Percentiles rank a stretch among this genome's conserved stretches.
Evolutionary conservation across 1,140 invertebrate genomes (phyloP).

Genomic region (Ptiloglossa arizonensis): DNA sequence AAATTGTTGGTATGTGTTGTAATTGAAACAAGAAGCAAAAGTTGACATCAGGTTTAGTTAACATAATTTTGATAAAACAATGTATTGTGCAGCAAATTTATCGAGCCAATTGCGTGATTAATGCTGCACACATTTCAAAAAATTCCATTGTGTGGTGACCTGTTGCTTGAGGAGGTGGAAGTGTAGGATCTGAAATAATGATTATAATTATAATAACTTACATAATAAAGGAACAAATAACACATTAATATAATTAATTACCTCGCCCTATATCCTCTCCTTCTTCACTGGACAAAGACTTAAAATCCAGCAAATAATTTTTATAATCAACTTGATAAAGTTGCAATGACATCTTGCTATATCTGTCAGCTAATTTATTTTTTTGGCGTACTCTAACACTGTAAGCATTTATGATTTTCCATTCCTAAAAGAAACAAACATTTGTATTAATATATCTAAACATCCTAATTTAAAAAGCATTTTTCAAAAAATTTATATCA

Average conservation of each 20-base stretch:
- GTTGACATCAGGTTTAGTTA: background rate
- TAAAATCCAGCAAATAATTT: slow-evolving; percentile 98
- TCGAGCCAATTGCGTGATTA: slow-evolving; percentile 98
- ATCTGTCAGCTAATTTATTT: slow-evolving; percentile 91
- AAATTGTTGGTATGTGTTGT: slow-evolving; percentile 1
- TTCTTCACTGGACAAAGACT: slow-evolving; percentile 93
- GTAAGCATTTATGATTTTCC: slow-evolving; percentile 99
- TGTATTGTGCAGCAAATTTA: slow-evolving; percentile 74
- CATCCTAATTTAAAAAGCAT: background rate
- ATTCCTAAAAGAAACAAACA: slow-evolving; percentile 86
- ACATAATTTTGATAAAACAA: slow-evolving; percentile 1
- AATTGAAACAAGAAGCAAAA: slow-evolving; percentile 11
- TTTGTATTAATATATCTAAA: background rate
- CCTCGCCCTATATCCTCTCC: slow-evolving; percentile 84
- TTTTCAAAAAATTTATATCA: background rate
- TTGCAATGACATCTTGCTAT: slow-evolving; percentile 98
- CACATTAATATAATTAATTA: slow-evolving; percentile 65
- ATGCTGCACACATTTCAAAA: slow-evolving; percentile 99
- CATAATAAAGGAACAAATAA: background rate
- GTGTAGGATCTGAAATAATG: slow-evolving; percentile 73
- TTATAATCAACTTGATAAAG: slow-evolving; percentile 99
- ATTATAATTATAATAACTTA: background rate
- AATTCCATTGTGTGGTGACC: slow-evolving; percentile 99
- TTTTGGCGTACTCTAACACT: slow-evolving; percentile 95
- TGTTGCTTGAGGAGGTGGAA: slow-evolving; percentile 81